Evolutionary conservation across 2,797 vertebrate genomes (phyloP).

Genomic region (Hippocampus kuda): DNA sequence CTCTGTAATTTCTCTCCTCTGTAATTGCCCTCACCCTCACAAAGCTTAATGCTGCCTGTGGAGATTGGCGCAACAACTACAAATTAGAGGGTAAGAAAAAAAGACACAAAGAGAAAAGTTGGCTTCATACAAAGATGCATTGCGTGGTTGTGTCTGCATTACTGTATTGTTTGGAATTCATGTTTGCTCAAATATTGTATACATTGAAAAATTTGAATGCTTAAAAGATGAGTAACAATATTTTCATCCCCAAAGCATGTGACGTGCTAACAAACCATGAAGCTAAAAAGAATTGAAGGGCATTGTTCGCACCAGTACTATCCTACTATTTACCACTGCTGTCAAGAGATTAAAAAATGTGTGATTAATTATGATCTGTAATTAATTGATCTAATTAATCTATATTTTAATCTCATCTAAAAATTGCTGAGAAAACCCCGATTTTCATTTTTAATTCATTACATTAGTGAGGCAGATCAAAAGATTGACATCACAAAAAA

Average conservation of each 20-base stretch:
- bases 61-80: slow-evolving; percentile 24
- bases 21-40: slow-evolving; percentile 32
- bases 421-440: too few species aligned
- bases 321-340: too few species aligned
- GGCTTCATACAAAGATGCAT: background rate
- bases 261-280: too few species aligned
- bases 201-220: background rate
- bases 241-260: background rate
- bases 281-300: too few species aligned
- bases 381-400: too few species aligned
- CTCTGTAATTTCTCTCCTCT: slow-evolving; percentile 31
- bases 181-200: background rate
- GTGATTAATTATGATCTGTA: too few species aligned
- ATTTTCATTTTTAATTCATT: too few species aligned
- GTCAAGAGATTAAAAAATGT: too few species aligned
- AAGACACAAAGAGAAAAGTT: background rate
- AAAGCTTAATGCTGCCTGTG: slow-evolving; percentile 29
- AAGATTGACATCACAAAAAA: too few species aligned
- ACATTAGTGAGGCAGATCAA: too few species aligned
- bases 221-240: background rate
- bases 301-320: too few species aligned
- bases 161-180: background rate
- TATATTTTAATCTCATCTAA: too few species aligned
- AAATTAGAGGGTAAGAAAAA: background rate
- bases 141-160: background rate